phyloP scores from a whole-genome alignment of 2,797 vertebrate species.

The Sparus aurata region DNA sequence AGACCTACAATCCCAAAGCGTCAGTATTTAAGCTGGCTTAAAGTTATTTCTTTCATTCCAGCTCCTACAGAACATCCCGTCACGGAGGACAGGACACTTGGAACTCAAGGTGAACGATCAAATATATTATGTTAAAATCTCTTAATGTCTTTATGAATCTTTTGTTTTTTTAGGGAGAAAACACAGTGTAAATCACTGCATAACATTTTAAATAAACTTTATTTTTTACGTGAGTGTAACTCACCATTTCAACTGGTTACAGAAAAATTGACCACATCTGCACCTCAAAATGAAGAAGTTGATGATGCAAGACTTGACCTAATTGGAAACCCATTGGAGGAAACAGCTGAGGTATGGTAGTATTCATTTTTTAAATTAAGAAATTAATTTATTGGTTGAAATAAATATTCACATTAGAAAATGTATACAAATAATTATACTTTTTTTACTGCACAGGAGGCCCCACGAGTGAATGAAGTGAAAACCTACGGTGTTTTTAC shows the following conservation, averaged over 20 bases:
- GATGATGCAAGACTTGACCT: neutral
- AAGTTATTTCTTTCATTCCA: conserved; percentile 7
- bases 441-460: neutral
- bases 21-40: too few relatives aligned
- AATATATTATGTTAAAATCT: neutral
- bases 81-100: neutral
- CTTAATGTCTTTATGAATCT: neutral
- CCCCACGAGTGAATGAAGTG: neutral
- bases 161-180: neutral
- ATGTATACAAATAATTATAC: neutral
- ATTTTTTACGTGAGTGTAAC: neutral
- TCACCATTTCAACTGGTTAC: neutral
- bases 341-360: conserved; percentile 31
- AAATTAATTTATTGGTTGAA: neutral
- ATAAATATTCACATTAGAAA: neutral
- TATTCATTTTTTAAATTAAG: neutral
- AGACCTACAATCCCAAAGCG: too few relatives aligned
- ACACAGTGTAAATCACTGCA: neutral
- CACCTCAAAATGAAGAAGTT: neutral
- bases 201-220: neutral
- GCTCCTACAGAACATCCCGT: conserved; percentile 31
- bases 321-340: neutral
- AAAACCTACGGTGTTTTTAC: neutral
- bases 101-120: conserved; percentile 17
- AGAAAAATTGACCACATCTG: conserved; percentile 27